Evolutionary conservation across 2,888 invertebrate genomes (phyloP), one percentile per base, ranked within the genome.

Genomic region (Spisula subtruncata): DNA sequence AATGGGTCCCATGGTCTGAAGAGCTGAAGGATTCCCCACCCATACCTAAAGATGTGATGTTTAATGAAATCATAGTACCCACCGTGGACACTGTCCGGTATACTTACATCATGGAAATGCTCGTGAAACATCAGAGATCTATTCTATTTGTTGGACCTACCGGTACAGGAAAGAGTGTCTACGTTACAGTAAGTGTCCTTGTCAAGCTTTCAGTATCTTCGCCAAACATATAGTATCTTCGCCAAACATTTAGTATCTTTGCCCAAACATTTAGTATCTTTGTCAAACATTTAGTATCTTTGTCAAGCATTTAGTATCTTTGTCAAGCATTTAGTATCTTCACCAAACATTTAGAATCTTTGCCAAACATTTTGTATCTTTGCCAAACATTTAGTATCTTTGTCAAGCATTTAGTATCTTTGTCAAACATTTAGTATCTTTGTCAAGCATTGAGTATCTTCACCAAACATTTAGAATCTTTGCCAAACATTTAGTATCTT

Each of bases 1-100:
- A 98, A 98, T 99, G 99, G 99, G 98, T 98, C 95, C 97, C 98
- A 0, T 99, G 99, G 99, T 97, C 98, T 35, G 99, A 99, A 92
- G 98, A 98, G 93, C 97, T 99, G 20, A 97, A 97, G 2, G 97
- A 97, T 41, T 92, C 94, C 6, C 95, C 96, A 18, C 95, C 96
- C 14, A 96, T 96, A 41, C 94, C 96, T 1, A 96, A 96, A 86
- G 99, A 99, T 95, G 98, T 99, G 79, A 98, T 98, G 0, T 99
- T 99, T 75, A 99, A 99, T 97, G 99, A 99, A 97, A 99, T 99
- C 93, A 98, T 99, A 88, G 99, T 99, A 20, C 98, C 98, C 0
- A 99, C 99, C 0, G 97, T 98, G 46, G 99, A 99, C 97, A 99
- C 98, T 0, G 98, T 99, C 1, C 97, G 99, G 60, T 98, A 98